Conservation (phyloP, 2,888 invertebrate genomes). For the Pollenia griseotomentosa region DNA sequence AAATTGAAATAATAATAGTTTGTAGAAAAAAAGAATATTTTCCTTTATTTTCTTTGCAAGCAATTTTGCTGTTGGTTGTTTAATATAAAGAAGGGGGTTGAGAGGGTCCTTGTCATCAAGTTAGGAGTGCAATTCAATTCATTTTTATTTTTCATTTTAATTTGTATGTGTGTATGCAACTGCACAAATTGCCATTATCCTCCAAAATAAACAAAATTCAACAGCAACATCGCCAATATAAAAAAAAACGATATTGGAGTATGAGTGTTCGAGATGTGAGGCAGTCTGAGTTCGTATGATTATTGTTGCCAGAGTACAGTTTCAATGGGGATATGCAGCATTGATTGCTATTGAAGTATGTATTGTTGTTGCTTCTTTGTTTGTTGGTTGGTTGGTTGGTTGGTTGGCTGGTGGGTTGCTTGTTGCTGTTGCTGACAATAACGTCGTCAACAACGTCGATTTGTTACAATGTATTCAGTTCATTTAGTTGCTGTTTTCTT, state of each 20-base stretch:
- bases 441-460: conserved; percentile 60
- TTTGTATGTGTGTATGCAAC: conserved; percentile 60
- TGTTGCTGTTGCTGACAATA: conserved; percentile 39
- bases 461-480: conserved; percentile 57
- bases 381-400: conserved; percentile 13
- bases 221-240: conserved; percentile 2
- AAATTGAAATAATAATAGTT: conserved; percentile 38
- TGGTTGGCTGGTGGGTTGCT: not conserved
- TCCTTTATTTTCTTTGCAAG: not conserved
- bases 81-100: no score
- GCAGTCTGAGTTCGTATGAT: not conserved
- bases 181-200: conserved; percentile 70
- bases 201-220: conserved; percentile 22
- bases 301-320: conserved; percentile 50
- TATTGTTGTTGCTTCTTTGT: conserved; percentile 23
- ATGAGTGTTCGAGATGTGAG: conserved; percentile 7
- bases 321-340: conserved; percentile 43
- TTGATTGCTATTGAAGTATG: conserved; percentile 59
- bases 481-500: conserved; percentile 16
- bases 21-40: conserved; percentile 36
- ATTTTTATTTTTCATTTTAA: conserved; percentile 68
- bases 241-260: conserved; percentile 9
- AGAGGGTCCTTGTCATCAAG: conserved; percentile 24
- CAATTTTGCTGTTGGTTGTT: not conserved
- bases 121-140: conserved; percentile 60